Percentiles rank a stretch among this genome's conserved stretches.
Conservation (phyloP, 2,113 vertebrate genomes). For the Dasyprocta punctata region DNA sequence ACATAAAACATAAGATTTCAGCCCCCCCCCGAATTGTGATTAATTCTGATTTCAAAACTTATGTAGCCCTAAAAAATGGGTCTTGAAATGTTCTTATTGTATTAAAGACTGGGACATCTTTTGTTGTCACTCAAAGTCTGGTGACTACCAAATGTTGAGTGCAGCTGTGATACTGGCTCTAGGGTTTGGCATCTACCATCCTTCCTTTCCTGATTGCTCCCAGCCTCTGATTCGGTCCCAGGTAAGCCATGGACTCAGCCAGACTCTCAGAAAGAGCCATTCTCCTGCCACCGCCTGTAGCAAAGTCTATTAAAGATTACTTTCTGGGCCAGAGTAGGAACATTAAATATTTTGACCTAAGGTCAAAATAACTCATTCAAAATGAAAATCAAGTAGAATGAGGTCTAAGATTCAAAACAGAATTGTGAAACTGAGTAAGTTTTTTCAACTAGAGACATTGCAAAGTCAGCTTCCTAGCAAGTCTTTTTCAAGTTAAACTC, state of each 20-base stretch:
- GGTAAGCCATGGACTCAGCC: background rate
- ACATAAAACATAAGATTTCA: background rate
- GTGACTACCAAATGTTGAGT: background rate
- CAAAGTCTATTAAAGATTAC: background rate
- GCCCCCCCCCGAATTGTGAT: background rate
- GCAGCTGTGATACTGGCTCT: accelerated
- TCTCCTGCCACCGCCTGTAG: background rate
- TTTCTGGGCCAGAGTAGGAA: background rate
- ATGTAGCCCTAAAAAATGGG: background rate
- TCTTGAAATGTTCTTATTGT: background rate
- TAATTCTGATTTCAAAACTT: background rate
- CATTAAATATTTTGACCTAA: conserved; percentile 47
- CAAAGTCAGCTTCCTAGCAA: background rate
- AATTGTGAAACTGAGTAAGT: background rate
- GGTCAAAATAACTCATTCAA: conserved; percentile 2
- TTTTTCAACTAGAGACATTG: background rate
- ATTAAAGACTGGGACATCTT: background rate
- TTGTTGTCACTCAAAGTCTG: background rate
- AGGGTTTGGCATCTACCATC: background rate
- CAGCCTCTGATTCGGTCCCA: background rate
- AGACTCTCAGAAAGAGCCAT: background rate
- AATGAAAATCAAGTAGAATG: conserved; percentile 4
- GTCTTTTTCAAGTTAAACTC: background rate
- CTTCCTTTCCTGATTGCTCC: background rate
- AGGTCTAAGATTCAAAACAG: background rate